Evolutionary conservation across 1,140 invertebrate genomes (phyloP), one percentile per base, ranked within the genome.

Genomic region (Bombus consobrinus): DNA sequence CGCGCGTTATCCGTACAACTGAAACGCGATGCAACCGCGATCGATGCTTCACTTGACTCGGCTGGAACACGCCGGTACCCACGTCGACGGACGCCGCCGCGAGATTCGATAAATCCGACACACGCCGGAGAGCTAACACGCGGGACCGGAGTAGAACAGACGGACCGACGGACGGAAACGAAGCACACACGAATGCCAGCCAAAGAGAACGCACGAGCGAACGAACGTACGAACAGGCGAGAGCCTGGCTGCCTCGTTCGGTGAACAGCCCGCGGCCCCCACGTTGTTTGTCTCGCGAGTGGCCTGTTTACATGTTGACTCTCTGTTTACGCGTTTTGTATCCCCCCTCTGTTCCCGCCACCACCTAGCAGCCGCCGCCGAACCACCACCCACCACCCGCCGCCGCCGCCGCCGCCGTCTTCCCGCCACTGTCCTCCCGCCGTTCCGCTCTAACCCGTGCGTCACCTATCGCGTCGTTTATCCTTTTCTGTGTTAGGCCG

Each of bases 301-400:
- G 94, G 94, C 95, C 95, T 95, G 95, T 95, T 95, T 95, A 95
- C 94, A 95, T 95, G 95, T 95, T 95, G 95, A 95, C 94, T 95
- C 92, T 93, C 93, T 95, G 95, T 95, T 95, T 95, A 95, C 94
- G 94, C 94, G 93, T 94, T 95, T 94, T 89, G 92, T 90, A 88
- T 83, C 83, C 89, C 88, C 83, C 76, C 75, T 39, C 87, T 80
- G 53, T 43, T 62, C 66, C 85, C 57, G 62, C 75, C 76, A n/a
- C 83, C 84, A 43, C 89, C 76, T 37, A 66, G 78, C 39, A 62
- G 73, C 83, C 72, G 22, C 59, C 77, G 72, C 74, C 81, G 68
- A 53, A 22, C 47, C 47, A 53, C 47, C 47, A 86, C 89, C 86
- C 85, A 78, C 87, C 81, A 73, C 79, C 81, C 87, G 71, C 81